Conservation (phyloP, 92 coral and sea anemone genomes). For the Phenganax stokvisi region DNA sequence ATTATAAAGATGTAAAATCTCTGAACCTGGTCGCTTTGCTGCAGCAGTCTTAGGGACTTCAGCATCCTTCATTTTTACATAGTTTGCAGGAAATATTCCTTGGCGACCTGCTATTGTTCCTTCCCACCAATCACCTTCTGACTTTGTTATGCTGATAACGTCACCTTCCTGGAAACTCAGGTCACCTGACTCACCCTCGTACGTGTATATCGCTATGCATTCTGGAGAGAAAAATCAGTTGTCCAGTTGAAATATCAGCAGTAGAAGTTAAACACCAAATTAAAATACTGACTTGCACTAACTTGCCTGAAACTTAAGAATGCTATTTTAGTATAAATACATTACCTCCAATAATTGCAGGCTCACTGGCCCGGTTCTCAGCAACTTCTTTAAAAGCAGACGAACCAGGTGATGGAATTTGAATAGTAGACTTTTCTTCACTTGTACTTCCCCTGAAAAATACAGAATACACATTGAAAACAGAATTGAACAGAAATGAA, state of each 20-base stretch:
- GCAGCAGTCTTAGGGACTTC: conserved; percentile 84
- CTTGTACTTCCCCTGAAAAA: conserved; percentile 23
- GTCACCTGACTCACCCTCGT: conserved; percentile 82
- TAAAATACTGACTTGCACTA: background rate
- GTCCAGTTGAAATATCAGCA: background rate
- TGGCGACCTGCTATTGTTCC: conserved; percentile 62
- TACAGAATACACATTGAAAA: background rate
- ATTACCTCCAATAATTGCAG: conserved; percentile 16
- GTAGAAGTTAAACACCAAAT: background rate
- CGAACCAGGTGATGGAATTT: conserved; percentile 25
- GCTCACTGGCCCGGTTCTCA: conserved; percentile 23
- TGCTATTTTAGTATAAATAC: too few species aligned
- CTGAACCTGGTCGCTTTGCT: conserved; percentile 72
- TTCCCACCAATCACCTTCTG: conserved; percentile 99
- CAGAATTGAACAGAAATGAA: background rate
- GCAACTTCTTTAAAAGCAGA: conserved; percentile 31
- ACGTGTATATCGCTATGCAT: conserved; percentile 79
- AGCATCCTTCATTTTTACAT: conserved; percentile 76
- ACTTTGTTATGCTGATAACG: conserved; percentile 61
- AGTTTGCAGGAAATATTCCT: conserved; percentile 95
- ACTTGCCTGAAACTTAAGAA: background rate
- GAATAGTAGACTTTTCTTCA: conserved; percentile 24
- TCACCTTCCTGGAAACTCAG: conserved; percentile 81
- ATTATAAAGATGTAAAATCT: background rate
- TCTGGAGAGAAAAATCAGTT: conserved; percentile 39